phyloP scores from a whole-genome alignment of 1,140 invertebrate species.

The Drosophila willistoni region DNA sequence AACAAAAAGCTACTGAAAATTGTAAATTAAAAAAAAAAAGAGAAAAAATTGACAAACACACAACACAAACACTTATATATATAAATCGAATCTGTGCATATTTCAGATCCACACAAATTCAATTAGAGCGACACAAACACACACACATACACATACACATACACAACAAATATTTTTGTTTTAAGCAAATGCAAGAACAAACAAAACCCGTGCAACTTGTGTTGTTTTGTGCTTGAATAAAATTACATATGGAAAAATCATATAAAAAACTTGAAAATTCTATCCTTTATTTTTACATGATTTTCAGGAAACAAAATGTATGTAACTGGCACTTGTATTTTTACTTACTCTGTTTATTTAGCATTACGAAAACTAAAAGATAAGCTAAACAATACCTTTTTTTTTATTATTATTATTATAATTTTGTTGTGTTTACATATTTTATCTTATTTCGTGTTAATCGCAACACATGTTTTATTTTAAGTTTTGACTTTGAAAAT shows the following conservation, averaged over 20 bases:
- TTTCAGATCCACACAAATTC: constrained; percentile 9
- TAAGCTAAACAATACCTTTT: too few relatives aligned
- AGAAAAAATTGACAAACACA: constrained; percentile 26
- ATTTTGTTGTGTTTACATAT: too few relatives aligned
- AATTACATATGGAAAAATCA: constrained; percentile 44
- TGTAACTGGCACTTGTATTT: too few relatives aligned
- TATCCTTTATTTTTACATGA: too few relatives aligned
- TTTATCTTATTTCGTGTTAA: too few relatives aligned
- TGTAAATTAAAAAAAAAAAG: constrained; percentile 42
- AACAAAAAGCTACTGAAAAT: constrained; percentile 18
- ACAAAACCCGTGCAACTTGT: constrained; percentile 57
- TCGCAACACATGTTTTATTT: too few relatives aligned
- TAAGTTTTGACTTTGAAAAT: too few relatives aligned
- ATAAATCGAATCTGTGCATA: constrained; percentile 21
- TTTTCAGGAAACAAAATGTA: too few relatives aligned
- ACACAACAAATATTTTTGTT: constrained; percentile 58
- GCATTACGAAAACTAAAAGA: too few relatives aligned
- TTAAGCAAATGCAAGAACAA: constrained; percentile 45
- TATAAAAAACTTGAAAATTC: not conserved
- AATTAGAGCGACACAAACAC: constrained; percentile 9
- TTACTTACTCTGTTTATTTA: too few relatives aligned
- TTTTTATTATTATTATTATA: too few relatives aligned
- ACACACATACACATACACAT: constrained; percentile 26
- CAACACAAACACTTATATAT: constrained; percentile 12
- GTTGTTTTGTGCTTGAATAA: constrained; percentile 66